These are phyloP conservation scores for Mizuhopecten yessoensis DNA, from an alignment of 1,140 invertebrate species.

Conservation along the genomic window DNA sequence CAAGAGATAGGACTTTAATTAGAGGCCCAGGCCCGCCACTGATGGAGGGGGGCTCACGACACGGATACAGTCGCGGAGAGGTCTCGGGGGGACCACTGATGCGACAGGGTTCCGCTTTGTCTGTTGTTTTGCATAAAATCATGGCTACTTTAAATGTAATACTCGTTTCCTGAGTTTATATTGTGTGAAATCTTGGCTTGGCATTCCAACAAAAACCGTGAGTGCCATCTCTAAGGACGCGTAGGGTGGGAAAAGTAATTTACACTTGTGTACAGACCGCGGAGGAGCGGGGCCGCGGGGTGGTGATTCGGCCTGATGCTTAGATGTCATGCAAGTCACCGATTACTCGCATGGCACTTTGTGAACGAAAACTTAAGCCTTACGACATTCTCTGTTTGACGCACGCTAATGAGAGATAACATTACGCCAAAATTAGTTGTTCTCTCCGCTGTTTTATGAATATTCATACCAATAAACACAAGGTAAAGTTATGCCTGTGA, in stretches of 20 bases:
- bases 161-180: slow-evolving; percentile 26
- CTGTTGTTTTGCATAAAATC: slow-evolving; percentile 34
- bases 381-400: slow-evolving; percentile 15
- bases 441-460: slow-evolving; percentile 25
- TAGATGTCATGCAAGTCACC: slow-evolving; percentile 2
- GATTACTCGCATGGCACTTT: slow-evolving; percentile 32
- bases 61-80: slow-evolving; percentile 3
- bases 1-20: slow-evolving; percentile 38
- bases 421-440: not conserved
- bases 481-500: slow-evolving; percentile 23
- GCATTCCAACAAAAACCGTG: slow-evolving; percentile 32
- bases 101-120: slow-evolving; percentile 36
- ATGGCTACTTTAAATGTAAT: slow-evolving; percentile 35
- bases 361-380: slow-evolving; percentile 38
- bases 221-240: slow-evolving; percentile 36
- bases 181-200: slow-evolving; percentile 38
- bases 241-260: slow-evolving; percentile 32
- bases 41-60: slow-evolving; percentile 8
- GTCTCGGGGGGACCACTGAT: not conserved
- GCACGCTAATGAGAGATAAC: slow-evolving; percentile 32
- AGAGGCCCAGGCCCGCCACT: not conserved
- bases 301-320: slow-evolving; percentile 22
- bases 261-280: slow-evolving; percentile 37
- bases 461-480: slow-evolving; percentile 1
- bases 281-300: slow-evolving; percentile 7